These are phyloP conservation scores for Iphiclides podalirius DNA, from an alignment of 2,888 invertebrate species.

Conservation along the genomic window DNA sequence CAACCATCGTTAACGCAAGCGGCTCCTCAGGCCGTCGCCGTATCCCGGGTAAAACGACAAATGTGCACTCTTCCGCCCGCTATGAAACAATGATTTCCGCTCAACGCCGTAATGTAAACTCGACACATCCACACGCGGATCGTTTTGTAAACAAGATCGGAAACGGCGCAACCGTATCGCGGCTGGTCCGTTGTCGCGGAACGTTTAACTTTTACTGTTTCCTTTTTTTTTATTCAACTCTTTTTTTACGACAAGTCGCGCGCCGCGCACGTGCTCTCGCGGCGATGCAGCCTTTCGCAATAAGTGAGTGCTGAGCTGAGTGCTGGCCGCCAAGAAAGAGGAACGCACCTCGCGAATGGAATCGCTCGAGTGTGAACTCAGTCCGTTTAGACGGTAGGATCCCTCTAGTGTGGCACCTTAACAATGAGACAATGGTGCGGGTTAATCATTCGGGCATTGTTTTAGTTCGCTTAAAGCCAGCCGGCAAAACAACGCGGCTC, in stretches of 20 bases:
- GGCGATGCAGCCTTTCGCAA: conserved; percentile 56
- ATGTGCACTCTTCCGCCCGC: conserved; percentile 39
- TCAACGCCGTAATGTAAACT: conserved; percentile 30
- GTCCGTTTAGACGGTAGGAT: conserved; percentile 6
- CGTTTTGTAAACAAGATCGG: conserved; percentile 28
- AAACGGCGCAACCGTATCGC: conserved; percentile 35
- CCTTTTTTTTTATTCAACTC: conserved; percentile 33
- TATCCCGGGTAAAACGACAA: conserved; percentile 45
- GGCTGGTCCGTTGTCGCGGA: conserved; percentile 33
- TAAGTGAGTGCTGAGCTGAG: conserved; percentile 33
- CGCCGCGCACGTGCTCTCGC: conserved; percentile 54
- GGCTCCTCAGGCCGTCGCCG: no score
- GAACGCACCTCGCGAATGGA: conserved; percentile 13
- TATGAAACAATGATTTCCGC: conserved; percentile 45
- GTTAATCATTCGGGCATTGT: conserved; percentile 25
- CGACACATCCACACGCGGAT: conserved; percentile 14
- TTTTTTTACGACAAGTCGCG: conserved; percentile 39
- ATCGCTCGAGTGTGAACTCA: conserved; percentile 12
- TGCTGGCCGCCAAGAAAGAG: conserved; percentile 25
- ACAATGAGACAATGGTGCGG: conserved; percentile 25
- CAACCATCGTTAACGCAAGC: conserved; percentile 23
- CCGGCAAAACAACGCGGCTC: conserved; percentile 6
- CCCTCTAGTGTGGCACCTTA: conserved; percentile 11
- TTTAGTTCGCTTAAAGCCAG: conserved; percentile 11
- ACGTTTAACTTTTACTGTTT: conserved; percentile 29